Evolutionary conservation across 2,113 vertebrate species (phyloP), one percentile per base, ranked within the genome.

Genomic region (Dunckerocampus dactyliophorus): DNA sequence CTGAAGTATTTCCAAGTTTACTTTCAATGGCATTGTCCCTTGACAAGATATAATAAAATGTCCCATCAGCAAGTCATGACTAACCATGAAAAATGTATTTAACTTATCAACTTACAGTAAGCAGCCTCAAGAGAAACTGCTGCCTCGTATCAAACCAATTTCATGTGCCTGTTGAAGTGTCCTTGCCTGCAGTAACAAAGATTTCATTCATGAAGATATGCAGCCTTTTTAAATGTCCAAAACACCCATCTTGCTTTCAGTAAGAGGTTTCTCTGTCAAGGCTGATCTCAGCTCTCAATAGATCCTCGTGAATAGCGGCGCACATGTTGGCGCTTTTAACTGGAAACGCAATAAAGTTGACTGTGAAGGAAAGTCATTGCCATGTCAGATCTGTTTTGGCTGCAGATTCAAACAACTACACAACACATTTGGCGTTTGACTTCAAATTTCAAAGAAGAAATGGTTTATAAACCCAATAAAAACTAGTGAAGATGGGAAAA

Each of bases 161-260:
- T 55, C 16, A 20, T 39, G 34, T 55, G 22, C 50, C 50, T 31
- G 16, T 31, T 54, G 52, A 54, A 54, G 43, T 14, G 53, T 55
- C 53, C n/a, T 55, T 55, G 53, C 37, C 51, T 7, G 31, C 9
- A 13, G 53, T 22, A 55, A 19, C 53, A 55, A 39, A 55, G 53
- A 19, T 37, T 39, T 55, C n/a, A 3, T 51, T 51, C 49, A 51
- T 21, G 12, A 22, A 24, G 49, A 17, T 14, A 14, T 51, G 15
- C 21, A 16, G 49, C 8, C 49, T 16, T 24, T 28, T 37, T 39
- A 17, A 55, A 55, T 20, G 53, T 55, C 53, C 31, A 34, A 55
- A 55, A 55, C 31, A 55, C 53, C 53, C 31, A 55, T 20, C n/a
- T 55, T 37, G 53, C 53, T 39, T 55, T 55, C 15, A n/a, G 17